Evolutionary conservation across 1,140 invertebrate species (phyloP).

Genomic region (Ctenoplectra terminalis): DNA sequence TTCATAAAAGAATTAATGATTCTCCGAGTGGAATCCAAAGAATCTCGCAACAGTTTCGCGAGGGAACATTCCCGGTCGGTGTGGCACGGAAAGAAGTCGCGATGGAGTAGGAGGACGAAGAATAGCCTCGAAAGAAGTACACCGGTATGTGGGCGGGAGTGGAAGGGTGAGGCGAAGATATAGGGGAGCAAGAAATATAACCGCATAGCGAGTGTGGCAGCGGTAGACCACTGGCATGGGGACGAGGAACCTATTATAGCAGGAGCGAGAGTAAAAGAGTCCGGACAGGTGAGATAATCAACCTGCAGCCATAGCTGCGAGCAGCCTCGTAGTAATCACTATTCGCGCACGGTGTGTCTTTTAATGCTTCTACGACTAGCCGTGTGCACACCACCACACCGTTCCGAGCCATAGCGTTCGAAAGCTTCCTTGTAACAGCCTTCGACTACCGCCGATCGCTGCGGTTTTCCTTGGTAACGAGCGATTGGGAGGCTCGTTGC

Average conservation of each 20-base stretch:
- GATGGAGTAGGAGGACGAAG: slow-evolving; percentile 23
- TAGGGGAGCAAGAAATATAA: slow-evolving; percentile 77
- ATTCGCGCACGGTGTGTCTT: slow-evolving; percentile 72
- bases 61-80: no score
- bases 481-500: background rate
- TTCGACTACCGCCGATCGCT: slow-evolving; percentile 45
- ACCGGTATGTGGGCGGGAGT: slow-evolving; percentile 28
- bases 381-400: slow-evolving; percentile 19
- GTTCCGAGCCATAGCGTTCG: slow-evolving; percentile 8
- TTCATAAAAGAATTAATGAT: background rate
- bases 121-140: slow-evolving; percentile 46
- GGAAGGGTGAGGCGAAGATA: slow-evolving; percentile 38
- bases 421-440: slow-evolving; percentile 54
- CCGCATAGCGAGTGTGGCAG: slow-evolving; percentile 69
- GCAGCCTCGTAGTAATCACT: slow-evolving; percentile 77
- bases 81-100: slow-evolving; percentile 11
- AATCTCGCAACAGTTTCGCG: background rate
- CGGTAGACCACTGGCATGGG: slow-evolving; percentile 72
- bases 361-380: slow-evolving; percentile 65
- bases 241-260: slow-evolving; percentile 78
- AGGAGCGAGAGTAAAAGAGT: slow-evolving; percentile 80
- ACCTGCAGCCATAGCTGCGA: slow-evolving; percentile 72
- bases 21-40: background rate
- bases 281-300: slow-evolving; percentile 81
- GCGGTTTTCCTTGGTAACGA: slow-evolving; percentile 55